Evolutionary conservation across 1,140 invertebrate genomes (phyloP).

Genomic region (Mizuhopecten yessoensis): DNA sequence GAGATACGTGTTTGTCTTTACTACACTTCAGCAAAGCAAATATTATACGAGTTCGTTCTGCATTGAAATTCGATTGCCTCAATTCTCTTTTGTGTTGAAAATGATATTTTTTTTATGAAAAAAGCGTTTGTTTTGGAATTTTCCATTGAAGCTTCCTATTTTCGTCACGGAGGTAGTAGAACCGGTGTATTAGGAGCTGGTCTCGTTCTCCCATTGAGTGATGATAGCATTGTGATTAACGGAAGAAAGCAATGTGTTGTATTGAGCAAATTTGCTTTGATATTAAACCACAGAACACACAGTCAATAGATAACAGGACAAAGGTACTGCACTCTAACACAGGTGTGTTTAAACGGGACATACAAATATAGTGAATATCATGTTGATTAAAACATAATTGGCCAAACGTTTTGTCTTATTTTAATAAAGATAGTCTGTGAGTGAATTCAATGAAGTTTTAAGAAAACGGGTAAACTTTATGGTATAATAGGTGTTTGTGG

Average conservation of each 20-base stretch:
- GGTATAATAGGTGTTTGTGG: background rate
- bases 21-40: background rate
- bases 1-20: background rate
- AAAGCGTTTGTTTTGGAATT: background rate
- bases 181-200: background rate
- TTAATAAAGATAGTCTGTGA: slow-evolving; percentile 20
- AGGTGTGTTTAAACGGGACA: background rate
- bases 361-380: slow-evolving; percentile 13
- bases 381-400: slow-evolving; percentile 14
- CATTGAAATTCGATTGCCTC: background rate
- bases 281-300: background rate
- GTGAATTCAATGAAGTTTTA: background rate
- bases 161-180: background rate
- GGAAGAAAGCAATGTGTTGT: slow-evolving; percentile 5
- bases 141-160: background rate
- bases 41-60: background rate
- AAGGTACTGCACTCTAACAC: background rate
- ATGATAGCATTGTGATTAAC: background rate
- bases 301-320: background rate
- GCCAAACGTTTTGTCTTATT: slow-evolving; percentile 27
- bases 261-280: slow-evolving; percentile 8
- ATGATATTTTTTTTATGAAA: background rate
- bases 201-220: background rate
- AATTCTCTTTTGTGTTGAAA: background rate
- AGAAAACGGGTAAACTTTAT: background rate